phyloP scores from a whole-genome alignment of 2,797 vertebrate species.

The Pangasius mekongensis region DNA sequence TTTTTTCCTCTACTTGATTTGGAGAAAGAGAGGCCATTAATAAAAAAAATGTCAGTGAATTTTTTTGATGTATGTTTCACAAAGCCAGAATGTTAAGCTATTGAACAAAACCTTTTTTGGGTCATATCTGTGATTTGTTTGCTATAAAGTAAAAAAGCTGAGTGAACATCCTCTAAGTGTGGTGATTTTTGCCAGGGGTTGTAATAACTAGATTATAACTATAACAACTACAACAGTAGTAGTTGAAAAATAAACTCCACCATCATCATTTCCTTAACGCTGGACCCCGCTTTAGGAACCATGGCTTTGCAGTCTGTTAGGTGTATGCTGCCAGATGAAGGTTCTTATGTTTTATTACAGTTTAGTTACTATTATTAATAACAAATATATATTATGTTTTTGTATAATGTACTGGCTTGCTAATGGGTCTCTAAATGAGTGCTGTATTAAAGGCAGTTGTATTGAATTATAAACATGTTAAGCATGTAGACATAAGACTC shows the following conservation, averaged over 20 bases:
- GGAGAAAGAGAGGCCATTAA: too few relatives aligned
- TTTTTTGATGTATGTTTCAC: too few relatives aligned
- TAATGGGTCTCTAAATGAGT: not conserved
- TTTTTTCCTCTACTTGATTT: too few relatives aligned
- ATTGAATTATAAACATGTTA: not conserved
- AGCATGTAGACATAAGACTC: not conserved
- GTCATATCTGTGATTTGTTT: too few relatives aligned
- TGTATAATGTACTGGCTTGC: not conserved
- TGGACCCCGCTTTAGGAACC: not conserved
- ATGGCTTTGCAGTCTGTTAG: not conserved
- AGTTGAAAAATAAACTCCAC: not conserved
- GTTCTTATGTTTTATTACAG: not conserved
- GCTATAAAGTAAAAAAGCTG: too few relatives aligned
- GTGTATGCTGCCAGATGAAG: not conserved
- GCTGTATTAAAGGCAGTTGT: not conserved
- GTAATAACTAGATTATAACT: not conserved
- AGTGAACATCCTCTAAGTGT: too few relatives aligned
- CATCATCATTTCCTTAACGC: not conserved
- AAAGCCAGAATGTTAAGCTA: too few relatives aligned
- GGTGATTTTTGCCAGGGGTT: not conserved
- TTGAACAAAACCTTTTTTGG: too few relatives aligned
- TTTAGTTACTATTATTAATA: slow-evolving; percentile 2
- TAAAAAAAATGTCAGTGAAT: too few relatives aligned
- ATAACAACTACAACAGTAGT: not conserved
- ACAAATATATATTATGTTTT: not conserved